phyloP scores from a whole-genome alignment of 1,140 invertebrate species.

The Chrysomallon squamiferum region DNA sequence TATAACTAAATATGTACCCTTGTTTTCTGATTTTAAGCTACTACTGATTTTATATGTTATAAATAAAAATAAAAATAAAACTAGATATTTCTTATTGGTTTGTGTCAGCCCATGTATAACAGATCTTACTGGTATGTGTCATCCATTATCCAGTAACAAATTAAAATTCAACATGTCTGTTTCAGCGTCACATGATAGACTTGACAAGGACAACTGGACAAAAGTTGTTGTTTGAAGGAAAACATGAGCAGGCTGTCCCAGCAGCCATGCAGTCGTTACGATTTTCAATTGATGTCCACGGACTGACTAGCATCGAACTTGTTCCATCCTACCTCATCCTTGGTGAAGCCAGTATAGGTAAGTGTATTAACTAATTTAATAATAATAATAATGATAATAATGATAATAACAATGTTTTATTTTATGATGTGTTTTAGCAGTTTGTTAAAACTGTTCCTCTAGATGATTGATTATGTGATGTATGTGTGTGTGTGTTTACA shows the following conservation, averaged over 20 bases:
- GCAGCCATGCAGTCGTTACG: constrained; percentile 62
- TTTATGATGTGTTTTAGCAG: neutral
- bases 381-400: neutral
- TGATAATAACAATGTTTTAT: neutral
- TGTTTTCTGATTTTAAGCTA: no score
- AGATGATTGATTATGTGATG: no score
- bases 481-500: no score
- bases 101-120: no score
- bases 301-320: constrained; percentile 60
- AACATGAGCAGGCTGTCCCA: constrained; percentile 63
- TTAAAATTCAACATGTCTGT: no score
- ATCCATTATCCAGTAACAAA: no score
- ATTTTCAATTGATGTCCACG: constrained; percentile 63
- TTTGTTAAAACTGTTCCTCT: neutral
- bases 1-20: no score
- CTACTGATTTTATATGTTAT: no score
- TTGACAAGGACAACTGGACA: constrained; percentile 60
- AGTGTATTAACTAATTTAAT: constrained; percentile 7
- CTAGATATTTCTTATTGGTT: no score
- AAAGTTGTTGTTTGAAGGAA: constrained; percentile 63
- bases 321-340: constrained; percentile 64
- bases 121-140: no score
- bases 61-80: no score
- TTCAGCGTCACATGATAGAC: constrained; percentile 59
- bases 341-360: constrained; percentile 63